Conservation (phyloP, 2,888 invertebrate species). For the Orchesella flavescens region DNA sequence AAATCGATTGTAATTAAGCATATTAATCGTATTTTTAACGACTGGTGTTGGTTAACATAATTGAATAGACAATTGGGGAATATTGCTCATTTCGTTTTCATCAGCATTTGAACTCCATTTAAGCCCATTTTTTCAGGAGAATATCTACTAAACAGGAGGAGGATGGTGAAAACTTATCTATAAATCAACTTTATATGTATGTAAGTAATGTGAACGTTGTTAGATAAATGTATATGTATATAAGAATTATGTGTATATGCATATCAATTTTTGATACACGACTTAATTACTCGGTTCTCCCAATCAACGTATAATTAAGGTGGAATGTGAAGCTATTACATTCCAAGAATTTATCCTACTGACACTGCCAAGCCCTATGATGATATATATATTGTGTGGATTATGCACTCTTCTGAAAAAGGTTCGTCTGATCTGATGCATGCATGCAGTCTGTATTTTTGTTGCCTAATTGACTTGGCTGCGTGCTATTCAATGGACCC, state of each 20-base stretch:
- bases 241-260: background rate
- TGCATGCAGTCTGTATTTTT: constrained; percentile 9
- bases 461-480: constrained; percentile 15
- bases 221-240: background rate
- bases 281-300: constrained; percentile 48
- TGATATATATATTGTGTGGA: too few relatives aligned
- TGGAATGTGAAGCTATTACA: constrained; percentile 43
- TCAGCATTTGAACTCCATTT: background rate
- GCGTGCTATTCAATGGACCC: background rate
- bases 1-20: constrained; percentile 2
- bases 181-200: constrained; percentile 15
- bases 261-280: constrained; percentile 8
- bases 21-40: constrained; percentile 18
- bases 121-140: background rate
- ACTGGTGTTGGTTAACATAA: constrained; percentile 15
- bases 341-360: constrained; percentile 40
- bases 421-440: constrained; percentile 1
- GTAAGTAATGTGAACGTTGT: background rate
- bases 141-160: background rate
- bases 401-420: background rate
- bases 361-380: too few relatives aligned
- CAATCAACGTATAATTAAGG: constrained; percentile 54
- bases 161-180: background rate
- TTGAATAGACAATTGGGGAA: constrained; percentile 25
- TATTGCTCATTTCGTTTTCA: background rate